Evolutionary conservation across 2,797 vertebrate species (phyloP), one percentile per base, ranked within the genome.

Genomic region (Myotis myotis): DNA sequence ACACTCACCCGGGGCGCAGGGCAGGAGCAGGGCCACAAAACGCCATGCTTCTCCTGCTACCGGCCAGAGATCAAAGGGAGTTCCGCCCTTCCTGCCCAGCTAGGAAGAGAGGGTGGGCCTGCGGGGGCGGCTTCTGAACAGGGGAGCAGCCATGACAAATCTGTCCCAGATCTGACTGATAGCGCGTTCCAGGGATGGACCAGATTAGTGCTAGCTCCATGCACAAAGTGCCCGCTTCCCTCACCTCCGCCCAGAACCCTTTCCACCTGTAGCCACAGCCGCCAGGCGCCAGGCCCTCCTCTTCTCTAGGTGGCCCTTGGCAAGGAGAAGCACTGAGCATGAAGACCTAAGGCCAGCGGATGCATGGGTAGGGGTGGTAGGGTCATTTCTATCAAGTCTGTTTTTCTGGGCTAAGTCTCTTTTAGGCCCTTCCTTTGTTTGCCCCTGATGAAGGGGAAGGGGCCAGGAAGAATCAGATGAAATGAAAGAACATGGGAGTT

Each of bases 111-210:
- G 70, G 70, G 51, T 53, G 16, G 95, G 57, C 57, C 92, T 36
- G 15, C 0, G 6, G 87, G 70, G 87, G 36, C 0, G 0, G 87
- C 87, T 96, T 95, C 84, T 92, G 84, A 92, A 83, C 30, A 89
- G n/a, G 44, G 72, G 70, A 90, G 64, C 49, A 68, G 64, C 90
- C 90, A 83, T 91, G 88, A 94, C 93, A 11, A 89, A 87, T 41
- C 8, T 28, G 64, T 57, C 94, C 3, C 8, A 96, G 93, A 96
- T 96, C 85, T 90, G 70, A 90, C 86, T 72, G 93, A 96, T 86
- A 95, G 86, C 17, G 23, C 5, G 0, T 70, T 33, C 74, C 8
- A 66, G 82, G 92, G 66, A 71, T 28, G 64, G 78, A 66, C 81
- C 53, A 86, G 70, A 84, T 71, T 38, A 92, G 72, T 0, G 16